Conservation (phyloP, 2,797 vertebrate species). For the Notolepis coatsorum region DNA sequence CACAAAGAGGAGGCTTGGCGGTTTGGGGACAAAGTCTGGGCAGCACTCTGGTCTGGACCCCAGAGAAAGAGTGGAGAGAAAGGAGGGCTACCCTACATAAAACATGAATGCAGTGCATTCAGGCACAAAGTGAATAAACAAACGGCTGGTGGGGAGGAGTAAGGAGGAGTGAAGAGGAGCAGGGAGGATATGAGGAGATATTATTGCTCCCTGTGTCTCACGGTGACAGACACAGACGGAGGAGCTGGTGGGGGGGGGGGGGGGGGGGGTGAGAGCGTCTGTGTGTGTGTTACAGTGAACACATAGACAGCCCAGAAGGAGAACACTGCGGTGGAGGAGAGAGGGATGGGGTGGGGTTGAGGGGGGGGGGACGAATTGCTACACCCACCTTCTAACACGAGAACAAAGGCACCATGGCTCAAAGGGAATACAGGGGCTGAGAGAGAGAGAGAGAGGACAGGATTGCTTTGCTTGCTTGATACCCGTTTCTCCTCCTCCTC, state of each 20-base stretch:
- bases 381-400: constrained; percentile 72
- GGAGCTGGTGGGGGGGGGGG: constrained; percentile 61
- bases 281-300: constrained; percentile 47
- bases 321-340: constrained; percentile 73
- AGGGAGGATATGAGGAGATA: constrained; percentile 70
- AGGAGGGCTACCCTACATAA: background rate
- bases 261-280: constrained; percentile 34
- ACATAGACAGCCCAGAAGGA: constrained; percentile 75
- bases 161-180: constrained; percentile 46
- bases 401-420: constrained; percentile 73
- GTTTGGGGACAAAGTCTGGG: constrained; percentile 28
- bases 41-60: constrained; percentile 13
- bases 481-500: constrained; percentile 61
- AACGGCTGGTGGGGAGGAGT: constrained; percentile 49
- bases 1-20: background rate
- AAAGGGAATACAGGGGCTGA: constrained; percentile 32
- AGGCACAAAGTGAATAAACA: constrained; percentile 46
- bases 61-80: background rate
- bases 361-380: constrained; percentile 65
- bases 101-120: background rate
- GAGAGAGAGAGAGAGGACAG: constrained; percentile 53
- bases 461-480: constrained; percentile 61
- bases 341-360: constrained; percentile 31
- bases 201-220: constrained; percentile 76
- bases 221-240: constrained; percentile 81